A percentile compares a stretch with the other conserved stretches of the same genome.
Conservation (phyloP, 2,113 vertebrate species). For the Nothobranchius furzeri region DNA sequence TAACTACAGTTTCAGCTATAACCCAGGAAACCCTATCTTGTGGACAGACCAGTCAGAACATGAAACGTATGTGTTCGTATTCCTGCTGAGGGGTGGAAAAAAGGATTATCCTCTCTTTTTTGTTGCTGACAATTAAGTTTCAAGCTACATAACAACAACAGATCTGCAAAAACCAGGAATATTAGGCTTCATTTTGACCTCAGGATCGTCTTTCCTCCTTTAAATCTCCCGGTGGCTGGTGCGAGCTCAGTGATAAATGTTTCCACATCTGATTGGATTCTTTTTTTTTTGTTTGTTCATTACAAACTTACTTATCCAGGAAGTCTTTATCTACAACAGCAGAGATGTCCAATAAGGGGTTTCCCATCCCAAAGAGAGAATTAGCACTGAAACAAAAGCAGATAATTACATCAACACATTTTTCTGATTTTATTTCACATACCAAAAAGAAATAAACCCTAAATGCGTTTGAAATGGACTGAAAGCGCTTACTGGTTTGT, state of each 20-base stretch:
- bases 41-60: constrained; percentile 18
- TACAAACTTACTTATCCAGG: constrained; percentile 90
- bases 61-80: no score
- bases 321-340: constrained; percentile 97
- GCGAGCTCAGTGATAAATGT: background rate
- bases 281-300: background rate
- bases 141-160: background rate
- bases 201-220: constrained; percentile 5
- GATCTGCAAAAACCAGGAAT: background rate
- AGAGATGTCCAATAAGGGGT: constrained; percentile 94
- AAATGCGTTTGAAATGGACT: background rate
- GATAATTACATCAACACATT: background rate
- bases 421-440: background rate
- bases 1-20: constrained; percentile 30
- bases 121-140: background rate
- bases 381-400: constrained; percentile 86
- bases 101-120: no score
- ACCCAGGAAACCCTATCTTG: constrained; percentile 54
- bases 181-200: constrained; percentile 1
- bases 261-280: background rate
- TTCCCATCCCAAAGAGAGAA: constrained; percentile 96
- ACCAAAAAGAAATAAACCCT: background rate
- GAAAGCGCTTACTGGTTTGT: background rate
- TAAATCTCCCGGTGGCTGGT: background rate
- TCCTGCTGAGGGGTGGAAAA: no score